Conservation (phyloP, 2,113 vertebrate species). For the Crotalus horridus region DNA sequence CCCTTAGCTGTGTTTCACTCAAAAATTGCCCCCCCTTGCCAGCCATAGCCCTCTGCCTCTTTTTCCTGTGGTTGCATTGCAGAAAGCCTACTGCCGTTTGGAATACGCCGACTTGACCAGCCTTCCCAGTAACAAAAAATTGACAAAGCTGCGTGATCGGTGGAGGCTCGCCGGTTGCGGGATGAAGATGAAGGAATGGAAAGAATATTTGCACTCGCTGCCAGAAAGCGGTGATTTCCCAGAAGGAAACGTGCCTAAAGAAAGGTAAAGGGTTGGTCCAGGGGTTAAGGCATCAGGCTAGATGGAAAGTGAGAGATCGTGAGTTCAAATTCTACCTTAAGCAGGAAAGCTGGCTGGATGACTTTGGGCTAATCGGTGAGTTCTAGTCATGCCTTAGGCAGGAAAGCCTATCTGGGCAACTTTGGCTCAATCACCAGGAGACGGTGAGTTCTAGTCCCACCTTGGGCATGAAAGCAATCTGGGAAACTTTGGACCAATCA, state of each 20-base stretch:
- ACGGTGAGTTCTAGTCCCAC: too few species aligned
- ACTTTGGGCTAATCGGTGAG: too few species aligned
- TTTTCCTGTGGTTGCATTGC: not conserved
- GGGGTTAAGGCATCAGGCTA: not conserved
- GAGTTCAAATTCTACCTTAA: not conserved
- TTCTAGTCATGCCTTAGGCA: too few species aligned
- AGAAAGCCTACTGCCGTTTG: conserved; percentile 23
- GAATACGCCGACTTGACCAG: rapidly evolving
- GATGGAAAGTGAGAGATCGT: not conserved
- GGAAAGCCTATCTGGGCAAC: too few species aligned
- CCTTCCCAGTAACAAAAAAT: not conserved
- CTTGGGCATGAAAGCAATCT: too few species aligned
- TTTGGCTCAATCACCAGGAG: not conserved
- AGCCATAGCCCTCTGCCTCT: not conserved
- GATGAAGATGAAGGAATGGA: conserved; percentile 14
- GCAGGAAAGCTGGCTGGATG: too few species aligned
- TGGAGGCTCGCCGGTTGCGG: conserved; percentile 31
- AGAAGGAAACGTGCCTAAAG: rapidly evolving
- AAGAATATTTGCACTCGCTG: not conserved
- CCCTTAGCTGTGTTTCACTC: not conserved
- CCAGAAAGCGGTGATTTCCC: rapidly evolving
- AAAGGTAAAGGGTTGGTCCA: not conserved
- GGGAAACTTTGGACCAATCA: too few species aligned
- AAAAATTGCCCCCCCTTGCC: not conserved
- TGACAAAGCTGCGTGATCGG: conserved; percentile 24